Evolutionary conservation across 2,888 invertebrate species (phyloP).

Genomic region (Nomada ferruginata): DNA sequence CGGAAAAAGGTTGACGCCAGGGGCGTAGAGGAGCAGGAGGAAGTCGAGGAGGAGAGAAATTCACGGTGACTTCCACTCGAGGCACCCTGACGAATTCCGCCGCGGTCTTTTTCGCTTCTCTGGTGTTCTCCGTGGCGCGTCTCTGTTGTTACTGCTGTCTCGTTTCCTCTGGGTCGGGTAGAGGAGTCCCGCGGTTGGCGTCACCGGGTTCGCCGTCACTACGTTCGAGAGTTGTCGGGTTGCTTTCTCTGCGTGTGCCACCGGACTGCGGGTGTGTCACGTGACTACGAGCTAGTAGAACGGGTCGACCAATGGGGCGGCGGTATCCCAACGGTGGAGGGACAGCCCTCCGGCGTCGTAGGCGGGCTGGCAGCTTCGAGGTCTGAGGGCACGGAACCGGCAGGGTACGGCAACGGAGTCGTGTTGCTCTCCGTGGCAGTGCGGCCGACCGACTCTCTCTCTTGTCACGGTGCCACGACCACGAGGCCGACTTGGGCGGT

Average conservation of each 20-base stretch:
- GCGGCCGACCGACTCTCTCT: conserved; percentile 79
- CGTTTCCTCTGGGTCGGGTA: conserved; percentile 59
- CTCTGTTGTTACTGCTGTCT: conserved; percentile 80
- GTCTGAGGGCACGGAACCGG: conserved; percentile 59
- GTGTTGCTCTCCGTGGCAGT: conserved; percentile 70
- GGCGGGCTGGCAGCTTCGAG: conserved; percentile 81
- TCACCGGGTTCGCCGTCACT: conserved; percentile 6
- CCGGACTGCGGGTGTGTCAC: conserved; percentile 70
- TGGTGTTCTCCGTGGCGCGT: conserved; percentile 77
- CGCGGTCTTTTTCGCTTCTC: conserved; percentile 74
- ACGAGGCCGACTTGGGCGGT: conserved; percentile 79
- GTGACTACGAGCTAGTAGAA: conserved; percentile 72
- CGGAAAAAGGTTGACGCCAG: conserved; percentile 51
- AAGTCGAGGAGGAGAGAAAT: conserved; percentile 20
- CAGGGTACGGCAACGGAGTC: conserved; percentile 50
- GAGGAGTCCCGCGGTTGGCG: conserved; percentile 48
- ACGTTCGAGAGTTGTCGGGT: neutral
- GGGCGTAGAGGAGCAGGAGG: conserved; percentile 1
- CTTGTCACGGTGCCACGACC: conserved; percentile 61
- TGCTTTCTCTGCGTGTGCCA: neutral
- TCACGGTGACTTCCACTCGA: conserved; percentile 55
- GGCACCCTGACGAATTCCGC: conserved; percentile 56
- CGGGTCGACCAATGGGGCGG: conserved; percentile 76
- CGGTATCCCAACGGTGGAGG: conserved; percentile 81
- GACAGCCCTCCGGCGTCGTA: conserved; percentile 84